Evolutionary conservation across 1,140 invertebrate species (phyloP), one percentile per base, ranked within the genome.

Genomic region (Cardiocondyla obscurior): DNA sequence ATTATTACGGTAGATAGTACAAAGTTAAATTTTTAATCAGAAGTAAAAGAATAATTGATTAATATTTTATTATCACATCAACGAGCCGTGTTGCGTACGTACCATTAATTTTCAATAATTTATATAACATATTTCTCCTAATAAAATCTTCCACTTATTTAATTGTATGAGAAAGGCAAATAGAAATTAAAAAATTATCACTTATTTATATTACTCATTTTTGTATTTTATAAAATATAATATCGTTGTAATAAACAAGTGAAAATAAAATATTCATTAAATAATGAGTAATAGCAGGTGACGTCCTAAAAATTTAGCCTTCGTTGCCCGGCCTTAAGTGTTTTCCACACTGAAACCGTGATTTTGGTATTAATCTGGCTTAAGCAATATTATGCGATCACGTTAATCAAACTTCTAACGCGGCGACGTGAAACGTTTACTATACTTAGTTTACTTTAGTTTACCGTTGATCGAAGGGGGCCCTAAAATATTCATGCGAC

Each of bases 401-500:
- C 25, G 62, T 67, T 79, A 69, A 79, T 79, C 62, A 79, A 79
- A 69, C 74, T 79, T 77, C 33, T 33, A 19, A 67, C 62, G 69
- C 33, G 19, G 25, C 33, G 4, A 69, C 62, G 25, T 69, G 62
- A 67, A 79, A 79, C 62, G 62, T 79, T 53, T 67, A 73, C 70
- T 73, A 49, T 64, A 64, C 42, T 76, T 64, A 76, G 72, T 76
- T 76, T 76, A 76, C 72, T 46, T 76, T 44, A 64, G 73, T 76
- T 64, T 79, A 69, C 22, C 39, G 16, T 79, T 69, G 74, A 69
- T 79, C 60, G 74, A 69, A 79, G 33, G 46, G 51, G 19, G 22
- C 46, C 65, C 65, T 79, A 79, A 79, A 79, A 79, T 79, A 79
- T 69, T 79, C 74, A 69, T 28, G 36, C 7, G 62, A 67, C 25